Conservation (phyloP, 2,888 invertebrate species). For the Lepidocyrtoides sp. region DNA sequence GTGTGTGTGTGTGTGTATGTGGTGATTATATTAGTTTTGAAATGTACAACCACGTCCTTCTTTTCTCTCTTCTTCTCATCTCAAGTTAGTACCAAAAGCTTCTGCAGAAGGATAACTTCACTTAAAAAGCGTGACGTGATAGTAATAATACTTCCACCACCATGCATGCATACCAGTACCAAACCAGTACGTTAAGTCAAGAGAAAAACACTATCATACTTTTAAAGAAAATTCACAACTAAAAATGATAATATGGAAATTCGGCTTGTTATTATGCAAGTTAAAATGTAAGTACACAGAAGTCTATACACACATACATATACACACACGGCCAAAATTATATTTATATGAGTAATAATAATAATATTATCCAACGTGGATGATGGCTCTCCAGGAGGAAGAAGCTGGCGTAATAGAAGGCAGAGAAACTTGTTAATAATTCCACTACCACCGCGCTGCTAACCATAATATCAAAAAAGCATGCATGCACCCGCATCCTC, state of each 20-base stretch:
- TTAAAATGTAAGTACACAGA: constrained; percentile 41
- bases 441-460: constrained; percentile 19
- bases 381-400: constrained; percentile 40
- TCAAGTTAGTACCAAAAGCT: no score
- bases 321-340: constrained; percentile 39
- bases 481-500: not conserved
- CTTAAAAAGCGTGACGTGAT: constrained; percentile 37
- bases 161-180: not conserved
- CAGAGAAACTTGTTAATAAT: constrained; percentile 75
- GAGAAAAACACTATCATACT: constrained; percentile 21
- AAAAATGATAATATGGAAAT: constrained; percentile 53
- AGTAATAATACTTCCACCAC: constrained; percentile 7
- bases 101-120: constrained; percentile 8
- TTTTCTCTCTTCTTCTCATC: not conserved
- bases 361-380: constrained; percentile 29
- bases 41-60: not conserved
- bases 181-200: not conserved
- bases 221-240: not conserved
- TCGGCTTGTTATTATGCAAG: constrained; percentile 45
- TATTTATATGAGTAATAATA: constrained; percentile 46
- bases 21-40: constrained; percentile 26
- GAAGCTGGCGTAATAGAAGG: not conserved
- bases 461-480: not conserved
- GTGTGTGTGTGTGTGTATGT: not conserved
- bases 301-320: not conserved